These are phyloP conservation scores for Sebastes schlegelii DNA, from an alignment of 2,113 vertebrate species.

Conservation along the genomic window DNA sequence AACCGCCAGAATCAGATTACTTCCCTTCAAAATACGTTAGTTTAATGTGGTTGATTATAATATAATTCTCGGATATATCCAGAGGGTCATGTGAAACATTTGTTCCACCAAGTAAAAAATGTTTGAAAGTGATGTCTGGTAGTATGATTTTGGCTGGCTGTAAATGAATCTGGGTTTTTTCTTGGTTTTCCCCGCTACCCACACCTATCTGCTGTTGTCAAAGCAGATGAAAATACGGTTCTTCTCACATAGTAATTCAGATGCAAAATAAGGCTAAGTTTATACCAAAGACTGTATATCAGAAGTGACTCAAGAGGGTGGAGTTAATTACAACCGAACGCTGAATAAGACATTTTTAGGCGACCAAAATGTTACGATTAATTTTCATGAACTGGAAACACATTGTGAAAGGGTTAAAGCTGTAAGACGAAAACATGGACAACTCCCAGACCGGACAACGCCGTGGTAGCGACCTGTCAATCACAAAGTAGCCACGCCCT, in stretches of 20 bases:
- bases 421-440: too few relatives aligned
- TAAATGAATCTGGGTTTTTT: too few relatives aligned
- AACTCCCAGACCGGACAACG: too few relatives aligned
- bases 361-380: too few relatives aligned
- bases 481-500: too few relatives aligned
- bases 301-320: too few relatives aligned
- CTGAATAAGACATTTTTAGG: too few relatives aligned
- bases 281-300: neutral
- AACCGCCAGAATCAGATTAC: neutral
- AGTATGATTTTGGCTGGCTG: neutral
- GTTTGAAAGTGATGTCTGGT: neutral
- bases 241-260: neutral
- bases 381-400: too few relatives aligned
- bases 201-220: neutral
- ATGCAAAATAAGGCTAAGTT: neutral
- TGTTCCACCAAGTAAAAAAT: neutral
- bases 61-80: too few relatives aligned
- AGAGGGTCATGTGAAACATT: neutral
- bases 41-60: neutral
- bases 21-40: neutral
- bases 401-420: too few relatives aligned
- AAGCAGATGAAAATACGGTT: neutral
- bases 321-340: too few relatives aligned
- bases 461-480: too few relatives aligned
- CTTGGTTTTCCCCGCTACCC: neutral